These are phyloP conservation scores for Subanguina moxae DNA, from an alignment of 1,140 invertebrate genomes.

Conservation along the genomic window DNA sequence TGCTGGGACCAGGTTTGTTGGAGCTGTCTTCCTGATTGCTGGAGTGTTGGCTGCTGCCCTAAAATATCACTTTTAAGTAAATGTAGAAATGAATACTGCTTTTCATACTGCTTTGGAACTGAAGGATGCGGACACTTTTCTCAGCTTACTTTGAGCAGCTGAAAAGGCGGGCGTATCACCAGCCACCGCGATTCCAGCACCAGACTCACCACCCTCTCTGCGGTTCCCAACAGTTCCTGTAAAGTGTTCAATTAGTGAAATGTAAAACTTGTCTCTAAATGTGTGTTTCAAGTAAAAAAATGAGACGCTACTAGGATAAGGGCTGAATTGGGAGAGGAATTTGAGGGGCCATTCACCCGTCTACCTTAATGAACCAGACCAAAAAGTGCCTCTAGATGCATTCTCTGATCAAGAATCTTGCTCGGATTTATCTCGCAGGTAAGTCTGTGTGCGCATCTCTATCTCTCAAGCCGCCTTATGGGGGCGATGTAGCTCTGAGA, in stretches of 20 bases:
- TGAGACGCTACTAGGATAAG: too few species aligned
- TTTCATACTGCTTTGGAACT: neutral
- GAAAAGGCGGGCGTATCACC: neutral
- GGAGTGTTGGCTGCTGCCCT: conserved; percentile 1
- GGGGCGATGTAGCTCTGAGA: too few species aligned
- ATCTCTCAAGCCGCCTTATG: too few species aligned
- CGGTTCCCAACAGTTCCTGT: neutral
- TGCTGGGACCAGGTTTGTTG: conserved; percentile 1
- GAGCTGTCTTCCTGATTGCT: neutral
- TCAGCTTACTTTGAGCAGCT: neutral
- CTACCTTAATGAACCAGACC: too few species aligned
- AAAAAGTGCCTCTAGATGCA: too few species aligned
- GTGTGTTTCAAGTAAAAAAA: too few species aligned
- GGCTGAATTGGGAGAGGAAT: too few species aligned
- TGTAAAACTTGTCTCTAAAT: neutral
- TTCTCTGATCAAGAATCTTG: too few species aligned
- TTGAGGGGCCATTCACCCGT: too few species aligned
- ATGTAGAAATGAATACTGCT: neutral
- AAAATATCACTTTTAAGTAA: neutral
- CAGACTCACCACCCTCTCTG: neutral
- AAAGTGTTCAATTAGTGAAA: neutral
- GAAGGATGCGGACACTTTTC: neutral
- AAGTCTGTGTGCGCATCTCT: too few species aligned
- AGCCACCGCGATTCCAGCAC: neutral
- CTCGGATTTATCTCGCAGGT: too few species aligned